Percentiles rank a stretch among this genome's conserved stretches.
Evolutionary conservation across 2,888 invertebrate species (phyloP).

Genomic region (Melanotus villosus): DNA sequence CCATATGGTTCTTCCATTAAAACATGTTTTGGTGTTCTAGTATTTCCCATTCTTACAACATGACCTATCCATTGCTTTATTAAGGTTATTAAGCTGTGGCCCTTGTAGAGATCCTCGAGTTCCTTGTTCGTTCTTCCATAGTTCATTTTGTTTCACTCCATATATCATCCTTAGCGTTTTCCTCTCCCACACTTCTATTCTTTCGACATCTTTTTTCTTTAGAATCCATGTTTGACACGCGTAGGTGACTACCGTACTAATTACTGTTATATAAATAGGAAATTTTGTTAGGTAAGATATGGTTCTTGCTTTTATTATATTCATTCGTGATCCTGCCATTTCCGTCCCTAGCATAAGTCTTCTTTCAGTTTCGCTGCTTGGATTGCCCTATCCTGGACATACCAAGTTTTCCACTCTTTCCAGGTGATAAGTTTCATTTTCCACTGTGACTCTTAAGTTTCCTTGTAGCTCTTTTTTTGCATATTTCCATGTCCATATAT

Average conservation of each 20-base stretch:
- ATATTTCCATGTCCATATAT: background rate
- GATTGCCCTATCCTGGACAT: background rate
- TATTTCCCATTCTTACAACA: background rate
- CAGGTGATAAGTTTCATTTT: background rate
- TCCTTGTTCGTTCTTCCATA: background rate
- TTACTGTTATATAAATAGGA: background rate
- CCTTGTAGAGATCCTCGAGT: background rate
- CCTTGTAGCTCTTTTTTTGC: background rate
- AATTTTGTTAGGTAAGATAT: background rate
- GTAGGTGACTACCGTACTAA: background rate
- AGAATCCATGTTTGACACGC: background rate
- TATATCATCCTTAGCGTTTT: background rate
- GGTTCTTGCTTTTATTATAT: background rate
- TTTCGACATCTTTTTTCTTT: background rate
- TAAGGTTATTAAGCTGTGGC: background rate
- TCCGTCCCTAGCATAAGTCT: background rate
- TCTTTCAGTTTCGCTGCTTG: background rate
- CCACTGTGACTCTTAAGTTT: background rate
- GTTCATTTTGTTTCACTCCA: constrained; percentile 2
- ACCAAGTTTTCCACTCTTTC: background rate
- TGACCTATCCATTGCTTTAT: constrained; percentile 1
- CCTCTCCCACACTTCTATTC: background rate
- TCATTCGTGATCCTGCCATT: background rate
- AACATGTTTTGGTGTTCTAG: background rate
- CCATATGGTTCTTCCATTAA: constrained; percentile 2